A percentile compares a stretch with the other conserved stretches of the same genome.
Conservation (phyloP, 2,797 vertebrate species). For the Aphelocoma californica region DNA sequence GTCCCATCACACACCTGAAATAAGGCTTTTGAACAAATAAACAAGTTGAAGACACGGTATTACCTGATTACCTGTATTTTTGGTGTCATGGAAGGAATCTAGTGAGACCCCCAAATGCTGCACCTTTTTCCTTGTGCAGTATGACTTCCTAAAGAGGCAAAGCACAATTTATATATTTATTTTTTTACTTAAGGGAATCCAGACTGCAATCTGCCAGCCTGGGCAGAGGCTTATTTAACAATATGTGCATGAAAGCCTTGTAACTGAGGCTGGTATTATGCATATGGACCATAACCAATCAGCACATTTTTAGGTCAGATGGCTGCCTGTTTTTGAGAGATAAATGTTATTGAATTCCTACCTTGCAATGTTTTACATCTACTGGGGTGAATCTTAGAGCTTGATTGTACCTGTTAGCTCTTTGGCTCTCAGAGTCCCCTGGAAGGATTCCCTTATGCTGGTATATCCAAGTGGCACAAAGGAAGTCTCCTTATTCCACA, state of each 20-base stretch:
- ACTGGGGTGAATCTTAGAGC: not conserved
- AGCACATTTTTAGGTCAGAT: not conserved
- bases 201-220: not conserved
- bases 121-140: rapidly evolving
- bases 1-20: not conserved
- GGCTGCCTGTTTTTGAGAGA: not conserved
- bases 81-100: not conserved
- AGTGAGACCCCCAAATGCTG: not conserved
- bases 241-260: not conserved
- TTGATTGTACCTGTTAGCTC: not conserved
- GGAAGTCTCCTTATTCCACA: not conserved
- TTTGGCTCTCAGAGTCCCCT: not conserved
- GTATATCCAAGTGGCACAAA: not conserved
- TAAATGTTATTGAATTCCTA: not conserved
- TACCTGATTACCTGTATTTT: not conserved
- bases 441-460: not conserved
- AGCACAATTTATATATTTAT: not conserved
- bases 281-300: not conserved
- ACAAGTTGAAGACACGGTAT: not conserved
- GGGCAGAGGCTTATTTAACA: not conserved
- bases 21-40: not conserved
- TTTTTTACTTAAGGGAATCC: not conserved
- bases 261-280: not conserved
- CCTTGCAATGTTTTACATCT: not conserved
- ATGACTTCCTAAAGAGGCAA: not conserved